Evolutionary conservation across 2,888 invertebrate species (phyloP), one percentile per base, ranked within the genome.

Genomic region (Chymomyza procnemis): DNA sequence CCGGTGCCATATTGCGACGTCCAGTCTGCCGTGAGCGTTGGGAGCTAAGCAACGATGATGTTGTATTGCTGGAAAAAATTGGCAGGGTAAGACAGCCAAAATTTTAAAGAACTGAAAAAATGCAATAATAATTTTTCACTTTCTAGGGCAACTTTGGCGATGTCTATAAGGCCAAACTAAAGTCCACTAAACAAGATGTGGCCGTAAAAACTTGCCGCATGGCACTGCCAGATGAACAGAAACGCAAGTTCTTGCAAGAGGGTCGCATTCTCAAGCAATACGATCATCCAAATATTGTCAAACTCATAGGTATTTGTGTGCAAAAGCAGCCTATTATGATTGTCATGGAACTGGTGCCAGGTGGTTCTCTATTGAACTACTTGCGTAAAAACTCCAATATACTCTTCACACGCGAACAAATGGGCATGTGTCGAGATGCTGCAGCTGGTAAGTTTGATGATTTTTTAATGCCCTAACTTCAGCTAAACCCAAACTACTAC

Each of bases 301-400:
- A 97, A 88, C 94, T 99, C 48, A 98, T 98, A 80, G 99, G 99
- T 30, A 98, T 99, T 82, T 99, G 98, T 83, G 98, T 98, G 73
- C 98, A 98, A 91, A 97, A 98, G 88, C 98, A 98, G 87, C 99
- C 99, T 0, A 98, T 99, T 67, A 98, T 99, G 98, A 98, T 99
- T 87, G 98, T 99, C 41, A 99, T 99, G 99, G 99, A 99, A 92
- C 93, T 97, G 71, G 98, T 98, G 56, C 94, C 91, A 90, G 97
- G 98, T 81, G 98, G 98, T 56, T 97, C 98, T 1, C 92, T 99
- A 66, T 92, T 98, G 58, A 96, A 96, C 75, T 97, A 96, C 92
- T 93, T 99, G 64, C 93, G 97, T 64, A 96, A 96, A 87, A 95
- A 96, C 84, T 93, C 96, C 9, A 91, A 93, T 16, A 91, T 91